phyloP scores from a whole-genome alignment of 2,113 vertebrate species.

The Hucho hucho region DNA sequence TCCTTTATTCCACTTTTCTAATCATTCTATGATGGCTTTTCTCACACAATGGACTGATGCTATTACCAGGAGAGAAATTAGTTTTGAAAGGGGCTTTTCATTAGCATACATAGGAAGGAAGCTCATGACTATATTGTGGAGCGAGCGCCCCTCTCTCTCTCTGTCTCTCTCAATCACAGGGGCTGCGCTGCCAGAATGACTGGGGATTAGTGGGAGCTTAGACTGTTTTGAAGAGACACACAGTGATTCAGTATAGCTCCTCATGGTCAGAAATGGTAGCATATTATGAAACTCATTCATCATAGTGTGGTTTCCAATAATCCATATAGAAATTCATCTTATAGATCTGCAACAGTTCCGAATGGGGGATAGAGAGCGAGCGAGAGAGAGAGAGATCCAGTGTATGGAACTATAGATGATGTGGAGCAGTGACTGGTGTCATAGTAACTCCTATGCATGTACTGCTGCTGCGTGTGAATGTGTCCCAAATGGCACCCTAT shows the following conservation, averaged over 20 bases:
- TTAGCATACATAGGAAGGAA: conserved; percentile 33
- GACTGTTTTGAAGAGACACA: conserved; percentile 9
- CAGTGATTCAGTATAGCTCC: no score
- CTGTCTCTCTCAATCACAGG: no score
- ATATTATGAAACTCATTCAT: no score
- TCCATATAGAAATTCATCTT: no score
- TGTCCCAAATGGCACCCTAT: no score
- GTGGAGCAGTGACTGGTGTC: no score
- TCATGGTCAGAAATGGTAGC: neutral
- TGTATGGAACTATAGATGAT: no score
- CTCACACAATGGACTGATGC: neutral
- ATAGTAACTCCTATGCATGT: no score
- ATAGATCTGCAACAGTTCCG: no score
- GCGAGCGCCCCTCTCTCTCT: neutral
- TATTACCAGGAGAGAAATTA: conserved; percentile 27
- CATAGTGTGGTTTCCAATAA: no score
- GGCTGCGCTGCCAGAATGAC: neutral
- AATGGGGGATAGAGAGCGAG: no score
- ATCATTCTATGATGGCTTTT: conserved; percentile 15
- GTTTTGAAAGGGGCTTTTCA: conserved; percentile 25
- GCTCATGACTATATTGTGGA: conserved; percentile 20
- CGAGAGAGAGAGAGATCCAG: no score
- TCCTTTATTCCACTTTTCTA: conserved; percentile 31
- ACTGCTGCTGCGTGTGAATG: neutral
- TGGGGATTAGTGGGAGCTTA: conserved; percentile 29